These are phyloP conservation scores for Papio anubis DNA, from an alignment of 2,113 vertebrate genomes.

Conservation along the genomic window DNA sequence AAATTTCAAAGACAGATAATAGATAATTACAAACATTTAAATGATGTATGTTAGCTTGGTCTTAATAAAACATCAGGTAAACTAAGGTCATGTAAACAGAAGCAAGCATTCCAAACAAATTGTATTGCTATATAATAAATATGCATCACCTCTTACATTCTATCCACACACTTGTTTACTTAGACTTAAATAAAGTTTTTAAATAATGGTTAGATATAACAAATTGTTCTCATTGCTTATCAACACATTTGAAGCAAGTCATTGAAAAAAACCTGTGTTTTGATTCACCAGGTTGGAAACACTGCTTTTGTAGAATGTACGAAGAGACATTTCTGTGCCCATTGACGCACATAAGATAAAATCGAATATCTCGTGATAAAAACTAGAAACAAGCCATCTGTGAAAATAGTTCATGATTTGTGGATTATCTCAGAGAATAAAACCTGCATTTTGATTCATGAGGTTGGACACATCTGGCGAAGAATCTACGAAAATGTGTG, in stretches of 20 bases:
- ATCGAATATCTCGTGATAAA: too few relatives aligned
- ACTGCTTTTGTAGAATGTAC: too few relatives aligned
- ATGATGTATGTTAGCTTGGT: conserved; percentile 76
- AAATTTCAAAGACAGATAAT: conserved; percentile 76
- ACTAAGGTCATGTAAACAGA: conserved; percentile 70
- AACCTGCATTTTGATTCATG: too few relatives aligned
- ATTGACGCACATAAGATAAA: too few relatives aligned
- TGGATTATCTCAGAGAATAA: too few relatives aligned
- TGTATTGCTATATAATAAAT: conserved; percentile 66
- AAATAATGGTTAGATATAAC: conserved; percentile 29
- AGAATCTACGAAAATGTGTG: too few relatives aligned
- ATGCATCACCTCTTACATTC: not conserved
- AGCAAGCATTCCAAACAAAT: conserved; percentile 64
- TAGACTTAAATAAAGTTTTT: conserved; percentile 47
- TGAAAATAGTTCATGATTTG: too few relatives aligned
- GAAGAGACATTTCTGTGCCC: too few relatives aligned
- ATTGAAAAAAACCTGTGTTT: not conserved
- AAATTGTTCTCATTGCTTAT: conserved; percentile 9
- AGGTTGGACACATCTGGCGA: too few relatives aligned
- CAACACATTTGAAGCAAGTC: not conserved
- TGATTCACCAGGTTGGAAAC: too few relatives aligned
- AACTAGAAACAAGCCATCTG: too few relatives aligned
- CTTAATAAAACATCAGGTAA: conserved; percentile 72
- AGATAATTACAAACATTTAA: conserved; percentile 73
- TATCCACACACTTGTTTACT: conserved; percentile 31